Evolutionary conservation across 2,113 vertebrate genomes (phyloP).

Genomic region (Caranx ignobilis): DNA sequence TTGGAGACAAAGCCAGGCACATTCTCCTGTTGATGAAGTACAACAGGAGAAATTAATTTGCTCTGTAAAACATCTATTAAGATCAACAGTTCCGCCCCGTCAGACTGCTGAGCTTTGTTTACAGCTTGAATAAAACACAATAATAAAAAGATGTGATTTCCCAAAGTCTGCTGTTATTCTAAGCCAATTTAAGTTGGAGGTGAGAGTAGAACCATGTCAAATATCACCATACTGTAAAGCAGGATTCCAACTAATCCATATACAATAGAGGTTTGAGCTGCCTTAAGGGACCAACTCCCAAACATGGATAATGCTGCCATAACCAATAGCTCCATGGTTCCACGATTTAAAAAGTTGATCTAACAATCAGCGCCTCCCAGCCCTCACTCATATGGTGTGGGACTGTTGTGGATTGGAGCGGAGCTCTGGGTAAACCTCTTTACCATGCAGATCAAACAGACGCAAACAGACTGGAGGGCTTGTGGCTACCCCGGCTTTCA

Average conservation of each 20-base stretch:
- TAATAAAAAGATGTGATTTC: neutral
- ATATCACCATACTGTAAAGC: conserved; percentile 28
- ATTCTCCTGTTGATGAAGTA: conserved; percentile 46
- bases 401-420: conserved; percentile 49
- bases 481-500: conserved; percentile 29
- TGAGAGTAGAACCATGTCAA: conserved; percentile 38
- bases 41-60: conserved; percentile 47
- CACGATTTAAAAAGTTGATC: conserved; percentile 55
- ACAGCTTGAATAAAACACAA: conserved; percentile 3
- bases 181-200: conserved; percentile 28
- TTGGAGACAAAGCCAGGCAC: conserved; percentile 31
- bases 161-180: neutral
- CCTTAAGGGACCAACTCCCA: conserved; percentile 49
- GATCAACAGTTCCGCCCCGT: conserved; percentile 5
- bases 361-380: conserved; percentile 59
- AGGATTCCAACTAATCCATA: conserved; percentile 57
- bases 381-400: conserved; percentile 25
- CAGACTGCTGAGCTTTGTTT: conserved; percentile 30
- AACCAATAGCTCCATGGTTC: conserved; percentile 15
- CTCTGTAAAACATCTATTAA: conserved; percentile 35
- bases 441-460: conserved; percentile 69
- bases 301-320: conserved; percentile 48
- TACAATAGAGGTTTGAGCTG: conserved; percentile 55
- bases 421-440: conserved; percentile 72
- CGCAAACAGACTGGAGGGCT: conserved; percentile 41